Conservation (phyloP, 37 sponge, comb jelly and placozoan genomes). For the Bolinopsis microptera region DNA sequence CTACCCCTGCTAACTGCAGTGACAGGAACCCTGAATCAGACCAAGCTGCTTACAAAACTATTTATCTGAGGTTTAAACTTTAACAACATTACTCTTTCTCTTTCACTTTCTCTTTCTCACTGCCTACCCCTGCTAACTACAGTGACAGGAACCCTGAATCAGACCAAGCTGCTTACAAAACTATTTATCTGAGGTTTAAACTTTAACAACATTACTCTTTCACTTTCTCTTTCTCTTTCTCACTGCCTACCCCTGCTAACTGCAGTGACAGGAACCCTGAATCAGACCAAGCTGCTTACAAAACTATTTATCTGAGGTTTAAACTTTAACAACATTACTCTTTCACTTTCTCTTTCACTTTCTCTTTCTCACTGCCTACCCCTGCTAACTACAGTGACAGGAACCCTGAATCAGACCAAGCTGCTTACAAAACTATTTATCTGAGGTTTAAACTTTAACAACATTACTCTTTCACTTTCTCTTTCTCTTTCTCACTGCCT, state of each 20-base stretch:
- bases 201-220: no score
- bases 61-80: conserved; percentile 51
- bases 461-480: no score
- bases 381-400: conserved; percentile 16
- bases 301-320: conserved; percentile 48
- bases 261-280: conserved; percentile 22
- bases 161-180: conserved; percentile 5
- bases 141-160: not conserved
- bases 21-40: not conserved
- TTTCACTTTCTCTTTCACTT: conserved; percentile 4
- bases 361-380: not conserved
- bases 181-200: conserved; percentile 44
- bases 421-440: conserved; percentile 46
- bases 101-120: not conserved
- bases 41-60: conserved; percentile 6
- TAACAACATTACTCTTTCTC: conserved; percentile 18
- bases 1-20: not conserved
- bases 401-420: not conserved
- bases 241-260: not conserved
- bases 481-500: not conserved
- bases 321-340: no score
- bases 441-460: no score
- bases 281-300: not conserved
- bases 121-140: not conserved
- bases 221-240: not conserved